These are phyloP conservation scores for Hylomyscus alleni DNA, from an alignment of 2,797 vertebrate genomes.

Conservation along the genomic window DNA sequence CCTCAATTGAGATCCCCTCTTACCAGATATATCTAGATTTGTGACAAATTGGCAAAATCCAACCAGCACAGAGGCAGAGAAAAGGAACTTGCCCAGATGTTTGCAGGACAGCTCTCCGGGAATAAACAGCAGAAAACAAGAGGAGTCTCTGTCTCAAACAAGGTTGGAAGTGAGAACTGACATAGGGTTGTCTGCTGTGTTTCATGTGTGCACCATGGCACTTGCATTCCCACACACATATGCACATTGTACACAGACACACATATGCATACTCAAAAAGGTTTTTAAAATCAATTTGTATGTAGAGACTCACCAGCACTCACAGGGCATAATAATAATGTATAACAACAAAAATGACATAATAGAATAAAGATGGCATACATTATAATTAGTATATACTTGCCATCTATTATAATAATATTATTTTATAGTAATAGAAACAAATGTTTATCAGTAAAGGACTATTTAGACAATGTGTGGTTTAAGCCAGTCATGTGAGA, in stretches of 20 bases:
- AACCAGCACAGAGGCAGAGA: neutral
- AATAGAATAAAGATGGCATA: neutral
- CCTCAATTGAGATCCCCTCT: neutral
- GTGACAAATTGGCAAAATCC: neutral
- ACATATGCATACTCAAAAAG: neutral
- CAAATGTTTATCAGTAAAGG: neutral
- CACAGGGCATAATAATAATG: neutral
- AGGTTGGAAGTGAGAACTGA: neutral
- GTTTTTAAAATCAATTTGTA: neutral
- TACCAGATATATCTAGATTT: no score
- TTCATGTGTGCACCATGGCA: neutral
- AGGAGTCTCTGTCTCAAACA: neutral
- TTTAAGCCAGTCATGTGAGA: neutral
- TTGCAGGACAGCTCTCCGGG: neutral
- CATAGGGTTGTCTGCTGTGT: neutral
- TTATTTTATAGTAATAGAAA: neutral
- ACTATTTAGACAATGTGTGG: neutral
- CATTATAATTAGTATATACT: neutral
- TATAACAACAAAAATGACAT: neutral
- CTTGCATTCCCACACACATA: neutral
- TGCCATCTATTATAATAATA: neutral
- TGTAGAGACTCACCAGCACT: neutral
- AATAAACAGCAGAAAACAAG: neutral
- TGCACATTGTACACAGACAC: neutral
- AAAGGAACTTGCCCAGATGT: neutral